Conservation (phyloP, 2,888 invertebrate genomes). For the Ectemnius cavifrons region DNA sequence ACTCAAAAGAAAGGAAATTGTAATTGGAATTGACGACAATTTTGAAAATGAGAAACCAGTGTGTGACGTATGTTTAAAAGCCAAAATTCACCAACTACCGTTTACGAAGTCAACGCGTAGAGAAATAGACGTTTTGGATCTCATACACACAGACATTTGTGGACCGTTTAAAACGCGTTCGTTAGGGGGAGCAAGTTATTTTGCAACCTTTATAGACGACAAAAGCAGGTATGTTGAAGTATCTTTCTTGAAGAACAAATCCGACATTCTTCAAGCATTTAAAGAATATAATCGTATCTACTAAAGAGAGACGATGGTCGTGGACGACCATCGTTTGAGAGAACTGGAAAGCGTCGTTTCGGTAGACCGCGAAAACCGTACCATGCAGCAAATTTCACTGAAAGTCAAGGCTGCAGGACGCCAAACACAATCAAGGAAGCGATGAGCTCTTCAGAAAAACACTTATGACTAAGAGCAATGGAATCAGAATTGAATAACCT, state of each 20-base stretch:
- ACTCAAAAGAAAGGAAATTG: conserved; percentile 15
- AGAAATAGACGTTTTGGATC: not conserved
- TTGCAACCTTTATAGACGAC: conserved; percentile 2
- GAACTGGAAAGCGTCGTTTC: not conserved
- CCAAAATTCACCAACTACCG: conserved; percentile 18
- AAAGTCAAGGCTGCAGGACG: not conserved
- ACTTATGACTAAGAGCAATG: not conserved
- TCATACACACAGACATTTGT: conserved; percentile 6
- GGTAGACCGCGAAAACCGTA: not conserved
- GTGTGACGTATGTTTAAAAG: conserved; percentile 16
- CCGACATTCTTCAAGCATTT: conserved; percentile 2
- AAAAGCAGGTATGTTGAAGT: conserved; percentile 9
- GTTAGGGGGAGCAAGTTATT: conserved; percentile 18
- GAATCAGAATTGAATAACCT: not conserved
- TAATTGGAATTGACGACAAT: conserved; percentile 5
- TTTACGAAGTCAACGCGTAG: not conserved
- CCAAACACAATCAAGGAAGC: not conserved
- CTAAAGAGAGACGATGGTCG: not conserved
- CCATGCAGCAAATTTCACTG: not conserved
- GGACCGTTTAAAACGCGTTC: conserved; percentile 5
- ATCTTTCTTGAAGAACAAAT: not conserved
- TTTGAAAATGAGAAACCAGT: not conserved
- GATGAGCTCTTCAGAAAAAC: not conserved
- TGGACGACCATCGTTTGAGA: not conserved
- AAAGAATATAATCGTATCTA: conserved; percentile 22